These are phyloP conservation scores for Subacronicta megacephala DNA, from an alignment of 2,888 invertebrate species.

Conservation along the genomic window DNA sequence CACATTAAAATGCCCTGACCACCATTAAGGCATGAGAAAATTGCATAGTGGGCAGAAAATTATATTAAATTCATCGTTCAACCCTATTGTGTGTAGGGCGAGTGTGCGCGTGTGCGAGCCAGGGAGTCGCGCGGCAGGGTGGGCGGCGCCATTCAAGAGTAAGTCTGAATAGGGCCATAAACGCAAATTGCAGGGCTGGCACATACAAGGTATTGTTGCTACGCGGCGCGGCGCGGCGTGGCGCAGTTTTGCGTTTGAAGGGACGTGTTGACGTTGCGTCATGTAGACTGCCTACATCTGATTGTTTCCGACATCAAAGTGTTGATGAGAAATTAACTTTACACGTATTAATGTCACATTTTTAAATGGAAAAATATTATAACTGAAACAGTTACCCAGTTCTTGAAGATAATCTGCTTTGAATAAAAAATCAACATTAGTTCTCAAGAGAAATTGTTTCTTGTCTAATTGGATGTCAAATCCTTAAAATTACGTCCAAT, in stretches of 20 bases:
- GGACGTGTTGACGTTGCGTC: slow-evolving; percentile 35
- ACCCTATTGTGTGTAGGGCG: slow-evolving; percentile 62
- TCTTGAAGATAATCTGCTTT: no score
- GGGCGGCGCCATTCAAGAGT: slow-evolving; percentile 68
- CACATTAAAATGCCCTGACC: slow-evolving; percentile 27
- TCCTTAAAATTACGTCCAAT: slow-evolving; percentile 71
- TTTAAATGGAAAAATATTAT: slow-evolving; percentile 17
- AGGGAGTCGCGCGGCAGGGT: slow-evolving; percentile 51
- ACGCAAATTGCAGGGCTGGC: slow-evolving; percentile 72
- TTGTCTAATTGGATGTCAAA: slow-evolving; percentile 21
- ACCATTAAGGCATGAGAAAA: slow-evolving; percentile 51
- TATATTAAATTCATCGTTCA: slow-evolving; percentile 60
- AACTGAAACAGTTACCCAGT: not conserved
- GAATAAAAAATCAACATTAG: not conserved
- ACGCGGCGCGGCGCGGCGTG: slow-evolving; percentile 29
- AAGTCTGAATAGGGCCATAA: slow-evolving; percentile 69
- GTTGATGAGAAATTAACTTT: slow-evolving; percentile 38
- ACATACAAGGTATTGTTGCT: slow-evolving; percentile 50
- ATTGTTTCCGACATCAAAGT: slow-evolving; percentile 41
- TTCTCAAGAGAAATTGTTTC: slow-evolving; percentile 9
- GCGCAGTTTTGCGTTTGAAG: slow-evolving; percentile 35
- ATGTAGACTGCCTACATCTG: slow-evolving; percentile 26
- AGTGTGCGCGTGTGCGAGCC: slow-evolving; percentile 42
- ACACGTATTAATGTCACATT: slow-evolving; percentile 36
- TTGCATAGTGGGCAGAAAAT: slow-evolving; percentile 65